phyloP scores from a whole-genome alignment of 1,140 invertebrate genomes.

The Drosophila micromelanica region DNA sequence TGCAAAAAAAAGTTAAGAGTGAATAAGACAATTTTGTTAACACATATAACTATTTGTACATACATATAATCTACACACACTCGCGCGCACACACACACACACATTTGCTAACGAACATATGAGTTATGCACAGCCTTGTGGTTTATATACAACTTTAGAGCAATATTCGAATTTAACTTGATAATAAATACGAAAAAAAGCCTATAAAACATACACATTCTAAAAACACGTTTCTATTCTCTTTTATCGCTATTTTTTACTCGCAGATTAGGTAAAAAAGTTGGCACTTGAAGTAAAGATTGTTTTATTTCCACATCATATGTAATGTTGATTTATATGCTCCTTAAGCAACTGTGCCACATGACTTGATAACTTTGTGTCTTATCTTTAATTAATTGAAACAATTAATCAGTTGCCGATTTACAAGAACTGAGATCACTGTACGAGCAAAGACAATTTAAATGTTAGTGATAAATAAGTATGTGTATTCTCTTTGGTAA shows the following conservation, averaged over 20 bases:
- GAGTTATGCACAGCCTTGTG: slow-evolving; percentile 51
- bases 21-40: slow-evolving; percentile 76
- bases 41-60: slow-evolving; percentile 74
- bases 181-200: slow-evolving; percentile 65
- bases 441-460: no score
- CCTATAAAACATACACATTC: slow-evolving; percentile 37
- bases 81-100: slow-evolving; percentile 35
- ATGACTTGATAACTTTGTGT: not conserved
- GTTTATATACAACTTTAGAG: slow-evolving; percentile 73
- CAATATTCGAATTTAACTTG: slow-evolving; percentile 82
- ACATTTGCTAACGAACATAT: slow-evolving; percentile 38
- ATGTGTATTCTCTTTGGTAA: no score
- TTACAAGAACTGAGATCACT: no score
- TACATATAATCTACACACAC: slow-evolving; percentile 63
- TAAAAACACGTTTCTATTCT: slow-evolving; percentile 5
- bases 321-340: no score
- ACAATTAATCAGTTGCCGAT: not conserved
- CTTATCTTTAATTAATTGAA: slow-evolving; percentile 7
- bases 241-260: not conserved
- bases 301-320: no score
- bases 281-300: no score
- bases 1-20: slow-evolving; percentile 71
- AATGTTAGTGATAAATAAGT: no score
- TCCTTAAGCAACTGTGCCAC: not conserved
- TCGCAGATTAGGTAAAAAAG: no score